Evolutionary conservation across 2,888 invertebrate genomes (phyloP).

Genomic region (Ecdyonurus torrentis): DNA sequence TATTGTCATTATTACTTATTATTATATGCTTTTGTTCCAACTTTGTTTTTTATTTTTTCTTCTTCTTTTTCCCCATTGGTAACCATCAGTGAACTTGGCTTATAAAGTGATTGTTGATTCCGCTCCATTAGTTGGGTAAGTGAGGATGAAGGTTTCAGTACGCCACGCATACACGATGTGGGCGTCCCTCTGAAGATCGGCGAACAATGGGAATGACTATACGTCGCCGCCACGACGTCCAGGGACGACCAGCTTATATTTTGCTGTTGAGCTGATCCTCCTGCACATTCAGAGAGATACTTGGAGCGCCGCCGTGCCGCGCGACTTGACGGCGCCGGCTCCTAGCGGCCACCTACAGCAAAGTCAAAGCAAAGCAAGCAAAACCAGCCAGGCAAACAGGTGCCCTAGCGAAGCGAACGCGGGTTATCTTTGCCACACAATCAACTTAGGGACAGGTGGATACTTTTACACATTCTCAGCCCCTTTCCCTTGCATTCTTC

Average conservation of each 20-base stretch:
- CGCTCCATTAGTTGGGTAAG: background rate
- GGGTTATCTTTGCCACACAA: background rate
- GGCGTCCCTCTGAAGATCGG: background rate
- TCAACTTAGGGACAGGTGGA: background rate
- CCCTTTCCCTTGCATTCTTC: background rate
- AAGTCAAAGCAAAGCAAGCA: background rate
- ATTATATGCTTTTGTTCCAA: no score
- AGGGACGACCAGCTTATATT: background rate
- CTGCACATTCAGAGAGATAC: no score
- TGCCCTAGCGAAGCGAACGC: background rate
- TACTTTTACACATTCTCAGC: background rate
- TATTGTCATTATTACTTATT: no score
- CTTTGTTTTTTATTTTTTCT: no score
- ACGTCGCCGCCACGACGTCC: background rate
- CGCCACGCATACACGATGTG: background rate
- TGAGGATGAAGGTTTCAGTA: background rate
- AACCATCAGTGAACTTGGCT: no score
- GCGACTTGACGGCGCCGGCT: background rate
- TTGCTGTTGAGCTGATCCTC: no score
- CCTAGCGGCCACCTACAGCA: background rate
- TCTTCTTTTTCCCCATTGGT: no score
- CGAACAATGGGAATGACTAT: background rate
- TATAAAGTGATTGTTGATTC: background rate
- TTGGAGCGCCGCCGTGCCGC: background rate
- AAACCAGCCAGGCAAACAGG: background rate